phyloP scores from a whole-genome alignment of 37 sponge, comb jelly and placozoan species.

The Ephydatia muelleri region DNA sequence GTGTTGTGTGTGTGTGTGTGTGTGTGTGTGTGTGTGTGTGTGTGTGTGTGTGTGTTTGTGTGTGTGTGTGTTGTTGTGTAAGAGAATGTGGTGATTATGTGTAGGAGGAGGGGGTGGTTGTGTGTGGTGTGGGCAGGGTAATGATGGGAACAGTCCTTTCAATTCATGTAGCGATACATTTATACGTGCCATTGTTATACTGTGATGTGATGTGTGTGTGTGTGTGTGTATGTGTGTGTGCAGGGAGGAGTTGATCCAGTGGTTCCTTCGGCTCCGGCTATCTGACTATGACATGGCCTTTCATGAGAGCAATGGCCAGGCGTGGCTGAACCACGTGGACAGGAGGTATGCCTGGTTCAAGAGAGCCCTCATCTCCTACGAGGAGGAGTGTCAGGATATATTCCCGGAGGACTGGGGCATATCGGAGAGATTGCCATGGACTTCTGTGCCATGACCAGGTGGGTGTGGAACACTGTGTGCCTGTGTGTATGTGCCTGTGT shows the following conservation, averaged over 20 bases:
- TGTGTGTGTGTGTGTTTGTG: constrained; percentile 4
- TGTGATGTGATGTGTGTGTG: not conserved
- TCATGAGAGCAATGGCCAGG: constrained; percentile 80
- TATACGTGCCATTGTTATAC: not conserved
- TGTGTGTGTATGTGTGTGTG: constrained; percentile 11
- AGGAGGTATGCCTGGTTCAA: constrained; percentile 94
- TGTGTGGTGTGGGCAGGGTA: no score
- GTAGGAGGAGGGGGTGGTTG: no score
- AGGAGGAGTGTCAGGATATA: constrained; percentile 77
- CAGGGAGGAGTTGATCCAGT: constrained; percentile 84
- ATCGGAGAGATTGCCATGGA: constrained; percentile 67
- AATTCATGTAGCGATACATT: not conserved
- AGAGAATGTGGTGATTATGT: no score
- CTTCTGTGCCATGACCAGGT: constrained; percentile 92
- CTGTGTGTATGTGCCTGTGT: not conserved
- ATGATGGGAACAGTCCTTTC: not conserved
- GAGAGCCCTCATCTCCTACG: constrained; percentile 81
- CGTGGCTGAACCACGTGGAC: constrained; percentile 95
- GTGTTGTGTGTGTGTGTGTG: no score
- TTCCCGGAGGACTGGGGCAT: constrained; percentile 93
- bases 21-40: constrained; percentile 2
- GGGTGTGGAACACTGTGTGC: not conserved
- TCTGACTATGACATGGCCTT: constrained; percentile 92
- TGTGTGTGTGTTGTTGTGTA: no score
- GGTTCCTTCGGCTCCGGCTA: constrained; percentile 94